Percentiles rank a stretch among this genome's conserved stretches.
phyloP scores from a whole-genome alignment of 2,888 invertebrate species.

The Cerceris ruficornis region DNA sequence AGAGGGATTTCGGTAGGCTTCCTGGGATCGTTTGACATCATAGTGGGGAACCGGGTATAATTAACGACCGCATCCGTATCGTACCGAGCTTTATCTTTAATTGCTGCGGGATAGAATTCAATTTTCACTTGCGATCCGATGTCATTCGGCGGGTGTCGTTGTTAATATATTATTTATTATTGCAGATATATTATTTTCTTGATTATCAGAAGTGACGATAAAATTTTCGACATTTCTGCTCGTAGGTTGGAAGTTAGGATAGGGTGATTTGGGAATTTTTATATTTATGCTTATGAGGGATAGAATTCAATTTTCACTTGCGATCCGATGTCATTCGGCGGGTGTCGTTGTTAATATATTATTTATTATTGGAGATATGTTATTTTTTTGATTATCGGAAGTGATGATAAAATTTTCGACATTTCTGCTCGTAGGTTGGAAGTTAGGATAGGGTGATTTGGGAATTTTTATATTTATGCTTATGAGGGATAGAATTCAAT shows the following conservation, averaged over 20 bases:
- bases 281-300: neutral
- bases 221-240: too few species aligned
- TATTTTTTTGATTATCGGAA: too few species aligned
- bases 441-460: too few species aligned
- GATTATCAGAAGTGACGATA: too few species aligned
- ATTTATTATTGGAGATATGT: neutral
- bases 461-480: too few species aligned
- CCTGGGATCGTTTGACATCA: constrained; percentile 48
- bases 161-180: neutral
- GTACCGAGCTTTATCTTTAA: constrained; percentile 41
- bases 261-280: too few species aligned
- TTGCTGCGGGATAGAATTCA: constrained; percentile 46
- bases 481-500: constrained; percentile 50
- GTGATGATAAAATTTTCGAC: too few species aligned
- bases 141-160: neutral
- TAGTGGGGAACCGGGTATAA: constrained; percentile 34
- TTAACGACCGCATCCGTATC: constrained; percentile 51
- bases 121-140: constrained; percentile 18
- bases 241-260: too few species aligned
- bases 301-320: constrained; percentile 43
- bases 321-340: neutral
- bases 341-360: neutral
- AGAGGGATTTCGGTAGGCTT: constrained; percentile 46
- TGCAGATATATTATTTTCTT: neutral
- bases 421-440: too few species aligned